Evolutionary conservation across 2,797 vertebrate species (phyloP).

Genomic region (Echeneis naucrates): DNA sequence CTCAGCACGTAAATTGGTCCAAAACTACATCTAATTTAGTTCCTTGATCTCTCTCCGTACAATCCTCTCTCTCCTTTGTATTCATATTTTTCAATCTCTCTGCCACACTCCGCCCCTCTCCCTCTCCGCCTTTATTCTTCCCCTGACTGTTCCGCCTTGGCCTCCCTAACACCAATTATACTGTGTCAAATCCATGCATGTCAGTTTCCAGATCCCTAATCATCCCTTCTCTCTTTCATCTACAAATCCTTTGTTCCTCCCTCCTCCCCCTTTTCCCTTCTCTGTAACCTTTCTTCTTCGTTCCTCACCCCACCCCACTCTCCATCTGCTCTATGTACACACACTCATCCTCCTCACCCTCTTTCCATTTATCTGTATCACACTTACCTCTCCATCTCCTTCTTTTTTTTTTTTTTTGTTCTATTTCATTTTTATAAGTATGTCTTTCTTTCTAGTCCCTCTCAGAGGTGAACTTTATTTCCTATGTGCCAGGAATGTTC

Average conservation of each 20-base stretch:
- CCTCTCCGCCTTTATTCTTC: conserved; percentile 26
- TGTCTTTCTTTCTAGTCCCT: background rate
- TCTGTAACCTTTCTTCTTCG: conserved; percentile 68
- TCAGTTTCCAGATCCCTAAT: conserved; percentile 81
- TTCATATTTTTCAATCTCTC: conserved; percentile 42
- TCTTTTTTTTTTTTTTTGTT: conserved; percentile 28
- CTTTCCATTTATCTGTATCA: conserved; percentile 57
- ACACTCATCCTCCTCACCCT: conserved; percentile 54
- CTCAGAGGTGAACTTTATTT: conserved; percentile 11
- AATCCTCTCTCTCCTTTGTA: conserved; percentile 34
- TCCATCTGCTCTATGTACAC: conserved; percentile 44
- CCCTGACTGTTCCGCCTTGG: conserved; percentile 58
- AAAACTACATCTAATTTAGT: conserved; percentile 48
- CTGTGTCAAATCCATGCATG: conserved; percentile 81
- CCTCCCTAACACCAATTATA: conserved; percentile 77
- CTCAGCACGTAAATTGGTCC: conserved; percentile 25
- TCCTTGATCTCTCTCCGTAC: conserved; percentile 36
- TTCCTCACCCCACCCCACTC: conserved; percentile 57
- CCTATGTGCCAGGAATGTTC: conserved; percentile 18
- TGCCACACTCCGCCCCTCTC: conserved; percentile 11
- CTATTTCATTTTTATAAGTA: conserved; percentile 28
- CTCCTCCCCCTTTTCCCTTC: conserved; percentile 55
- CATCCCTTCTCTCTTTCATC: conserved; percentile 81
- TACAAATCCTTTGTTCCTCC: conserved; percentile 76
- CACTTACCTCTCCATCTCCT: conserved; percentile 34